Conservation (phyloP, 2,113 vertebrate species). For the Rhinichthys klamathensis region DNA sequence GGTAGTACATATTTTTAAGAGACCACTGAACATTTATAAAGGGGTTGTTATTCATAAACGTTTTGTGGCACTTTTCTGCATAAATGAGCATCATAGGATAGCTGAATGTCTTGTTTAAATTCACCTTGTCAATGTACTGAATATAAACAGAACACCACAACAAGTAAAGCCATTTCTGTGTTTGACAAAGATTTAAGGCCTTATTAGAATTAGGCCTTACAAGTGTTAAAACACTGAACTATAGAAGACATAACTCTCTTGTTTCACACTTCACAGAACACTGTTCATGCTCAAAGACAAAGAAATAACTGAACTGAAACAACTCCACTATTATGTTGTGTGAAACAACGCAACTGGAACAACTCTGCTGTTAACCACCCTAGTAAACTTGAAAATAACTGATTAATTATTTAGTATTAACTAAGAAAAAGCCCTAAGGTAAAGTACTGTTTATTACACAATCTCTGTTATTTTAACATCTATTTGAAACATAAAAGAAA, state of each 20-base stretch:
- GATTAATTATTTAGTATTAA: background rate
- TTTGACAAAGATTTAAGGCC: background rate
- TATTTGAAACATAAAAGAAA: background rate
- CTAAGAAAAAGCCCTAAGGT: background rate
- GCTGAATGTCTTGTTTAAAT: background rate
- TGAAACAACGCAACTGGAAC: slow-evolving; percentile 20
- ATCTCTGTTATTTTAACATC: background rate
- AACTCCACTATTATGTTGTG: background rate
- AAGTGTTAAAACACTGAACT: background rate
- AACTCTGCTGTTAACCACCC: background rate
- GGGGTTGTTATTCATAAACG: background rate
- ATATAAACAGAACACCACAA: background rate
- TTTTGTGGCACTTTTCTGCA: background rate
- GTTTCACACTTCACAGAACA: background rate
- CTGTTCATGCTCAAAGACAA: background rate
- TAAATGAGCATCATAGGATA: background rate
- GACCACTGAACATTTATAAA: background rate
- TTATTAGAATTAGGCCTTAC: background rate
- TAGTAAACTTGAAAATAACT: background rate
- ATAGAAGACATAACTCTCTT: background rate
- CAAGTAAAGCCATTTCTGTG: background rate
- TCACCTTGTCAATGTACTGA: background rate
- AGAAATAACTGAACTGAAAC: slow-evolving; percentile 35
- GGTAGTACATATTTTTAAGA: background rate
- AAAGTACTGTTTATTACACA: background rate